These are phyloP conservation scores for Aphelenchoides besseyi DNA, from an alignment of 1,140 invertebrate species.

Conservation along the genomic window DNA sequence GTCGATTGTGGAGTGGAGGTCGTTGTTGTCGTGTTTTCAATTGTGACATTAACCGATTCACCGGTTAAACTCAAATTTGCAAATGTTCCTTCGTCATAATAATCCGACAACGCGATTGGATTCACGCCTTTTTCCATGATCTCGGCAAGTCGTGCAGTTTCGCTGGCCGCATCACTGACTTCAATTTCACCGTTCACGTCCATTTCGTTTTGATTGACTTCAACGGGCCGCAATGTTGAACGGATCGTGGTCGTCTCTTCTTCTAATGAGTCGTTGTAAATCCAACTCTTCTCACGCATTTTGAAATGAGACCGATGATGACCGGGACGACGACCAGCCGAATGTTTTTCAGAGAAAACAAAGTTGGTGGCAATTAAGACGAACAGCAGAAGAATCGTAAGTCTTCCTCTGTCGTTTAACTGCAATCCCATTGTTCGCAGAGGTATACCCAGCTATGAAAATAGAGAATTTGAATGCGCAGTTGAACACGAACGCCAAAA, in stretches of 20 bases:
- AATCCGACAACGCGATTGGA: background rate
- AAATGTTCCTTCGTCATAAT: constrained; percentile 1
- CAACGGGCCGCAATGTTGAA: background rate
- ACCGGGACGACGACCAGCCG: background rate
- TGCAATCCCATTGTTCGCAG: too few species aligned
- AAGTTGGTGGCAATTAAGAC: too few species aligned
- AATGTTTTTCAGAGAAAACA: too few species aligned
- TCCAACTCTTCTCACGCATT: background rate
- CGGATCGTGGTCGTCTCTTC: background rate
- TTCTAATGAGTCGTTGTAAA: constrained; percentile 11
- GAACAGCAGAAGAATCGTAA: too few species aligned
- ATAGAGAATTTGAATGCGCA: too few species aligned
- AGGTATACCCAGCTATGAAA: too few species aligned
- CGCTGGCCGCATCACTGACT: background rate
- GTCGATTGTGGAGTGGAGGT: background rate
- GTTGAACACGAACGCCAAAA: too few species aligned
- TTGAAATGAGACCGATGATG: background rate
- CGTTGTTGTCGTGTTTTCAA: background rate
- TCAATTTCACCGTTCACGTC: constrained; percentile 2
- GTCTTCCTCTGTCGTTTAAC: too few species aligned
- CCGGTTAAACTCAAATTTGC: background rate
- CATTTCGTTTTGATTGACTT: background rate
- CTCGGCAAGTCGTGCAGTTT: constrained; percentile 4
- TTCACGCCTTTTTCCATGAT: constrained; percentile 12
- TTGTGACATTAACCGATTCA: background rate